Conservation (phyloP, 23 tunicate species). For the Trididemnum miniatum region DNA sequence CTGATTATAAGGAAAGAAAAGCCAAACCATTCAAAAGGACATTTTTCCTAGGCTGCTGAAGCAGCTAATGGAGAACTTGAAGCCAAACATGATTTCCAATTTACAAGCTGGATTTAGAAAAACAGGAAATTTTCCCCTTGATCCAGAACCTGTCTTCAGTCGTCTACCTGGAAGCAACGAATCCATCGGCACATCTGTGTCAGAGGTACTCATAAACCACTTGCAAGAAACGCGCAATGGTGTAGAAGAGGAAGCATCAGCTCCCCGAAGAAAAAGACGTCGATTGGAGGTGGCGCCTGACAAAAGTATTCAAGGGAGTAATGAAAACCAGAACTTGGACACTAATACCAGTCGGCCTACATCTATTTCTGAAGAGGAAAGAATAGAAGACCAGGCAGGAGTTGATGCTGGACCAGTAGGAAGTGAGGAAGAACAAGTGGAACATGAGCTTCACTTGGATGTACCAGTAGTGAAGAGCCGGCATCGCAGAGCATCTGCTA, state of each 20-base stretch:
- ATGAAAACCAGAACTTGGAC: background rate
- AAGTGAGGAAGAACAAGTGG: conserved; percentile 2
- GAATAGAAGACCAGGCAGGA: background rate
- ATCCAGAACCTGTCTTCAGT: conserved; percentile 28
- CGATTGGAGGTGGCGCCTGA: conserved; percentile 27
- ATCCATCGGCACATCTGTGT: conserved; percentile 23
- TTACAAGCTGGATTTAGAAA: conserved; percentile 37
- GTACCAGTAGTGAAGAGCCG: background rate
- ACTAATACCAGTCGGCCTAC: no score
- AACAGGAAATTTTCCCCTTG: conserved; percentile 35
- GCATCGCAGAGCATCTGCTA: background rate
- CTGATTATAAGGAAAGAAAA: conserved; percentile 20
- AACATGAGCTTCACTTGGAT: background rate
- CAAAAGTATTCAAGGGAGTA: background rate
- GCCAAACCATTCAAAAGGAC: conserved; percentile 30
- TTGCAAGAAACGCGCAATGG: conserved; percentile 13
- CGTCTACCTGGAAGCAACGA: conserved; percentile 15
- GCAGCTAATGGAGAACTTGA: conserved; percentile 11
- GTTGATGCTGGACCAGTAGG: background rate
- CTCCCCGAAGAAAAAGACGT: conserved; percentile 19
- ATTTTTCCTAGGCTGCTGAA: conserved; percentile 26
- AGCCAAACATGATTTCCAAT: conserved; percentile 21
- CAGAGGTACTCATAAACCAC: background rate
- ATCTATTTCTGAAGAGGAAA: background rate
- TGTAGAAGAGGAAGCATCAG: conserved; percentile 12